Base-by-base conservation (phyloP, 2,888 invertebrate genomes). In the Phorcus lineatus region DNA sequence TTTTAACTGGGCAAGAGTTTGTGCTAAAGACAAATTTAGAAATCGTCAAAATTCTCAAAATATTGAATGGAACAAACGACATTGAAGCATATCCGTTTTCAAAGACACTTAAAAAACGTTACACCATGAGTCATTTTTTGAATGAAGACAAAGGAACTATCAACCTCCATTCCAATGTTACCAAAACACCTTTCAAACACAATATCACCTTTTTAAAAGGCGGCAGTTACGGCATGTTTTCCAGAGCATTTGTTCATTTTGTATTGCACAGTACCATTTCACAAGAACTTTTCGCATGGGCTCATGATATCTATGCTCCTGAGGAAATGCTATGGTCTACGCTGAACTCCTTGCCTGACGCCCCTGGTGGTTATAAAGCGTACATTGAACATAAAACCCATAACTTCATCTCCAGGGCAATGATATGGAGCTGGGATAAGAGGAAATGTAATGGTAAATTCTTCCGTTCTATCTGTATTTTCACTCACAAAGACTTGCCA, bases 11-110 rank as follows among this genome's bases (percentile, higher is more conserved):
- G 0, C 86, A 89, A 70, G 89, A 89, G 80, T 84, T 91, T 53
- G 89, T 89, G 0, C 81, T 91, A 28, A 85, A 88, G 40, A 91
- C 89, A 1, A 91, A 91, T 79, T 80, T 80, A 11, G 89, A 91
- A 75, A 52, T 91, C 24, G 90, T 88, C 4, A 74, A 83, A 62
- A 89, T 90, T n/a, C 82, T 89, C 7, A 86, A 87, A 54, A 80
- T 84, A 52, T 87, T 88, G 78, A 88, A 89, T 62, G 91, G 91
- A 9, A 82, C 86, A 3, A 91, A 91, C 75, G 88, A 89, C 76
- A 85, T 89, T 19, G 85, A 81, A 28, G 86, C 55, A 36, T 80
- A 75, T 55, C 55, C 70, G 24, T 74, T 54, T 36, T 22, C 79
- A 0, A 19, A n/a, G 6, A 9, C 2, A 2, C 17, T 62, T 11